Percentiles rank a stretch among this genome's conserved stretches.
phyloP scores from a whole-genome alignment of 2,888 invertebrate genomes.

The Horisme vitalbata region DNA sequence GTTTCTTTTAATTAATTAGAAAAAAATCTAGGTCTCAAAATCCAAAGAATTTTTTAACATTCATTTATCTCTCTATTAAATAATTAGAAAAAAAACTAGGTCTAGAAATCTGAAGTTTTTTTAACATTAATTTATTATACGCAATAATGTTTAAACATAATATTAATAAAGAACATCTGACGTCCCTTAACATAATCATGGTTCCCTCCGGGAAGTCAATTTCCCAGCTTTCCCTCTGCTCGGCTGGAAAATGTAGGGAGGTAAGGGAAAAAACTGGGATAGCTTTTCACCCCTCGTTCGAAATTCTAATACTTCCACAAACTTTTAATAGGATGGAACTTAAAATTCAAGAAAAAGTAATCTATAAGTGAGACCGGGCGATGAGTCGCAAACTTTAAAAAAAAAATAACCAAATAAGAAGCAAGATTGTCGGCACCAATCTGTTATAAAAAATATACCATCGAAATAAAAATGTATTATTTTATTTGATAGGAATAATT shows the following conservation, averaged over 20 bases:
- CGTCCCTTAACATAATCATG: slow-evolving; percentile 5
- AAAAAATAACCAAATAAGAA: slow-evolving; percentile 5
- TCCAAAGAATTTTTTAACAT: too few relatives aligned
- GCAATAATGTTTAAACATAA: slow-evolving; percentile 10
- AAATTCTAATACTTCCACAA: slow-evolving; percentile 79
- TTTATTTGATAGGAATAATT: slow-evolving; percentile 1
- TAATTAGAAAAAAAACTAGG: too few relatives aligned
- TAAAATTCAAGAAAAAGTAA: slow-evolving; percentile 75
- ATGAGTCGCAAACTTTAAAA: slow-evolving; percentile 4
- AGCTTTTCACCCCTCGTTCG: slow-evolving; percentile 79
- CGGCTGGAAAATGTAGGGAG: slow-evolving; percentile 49
- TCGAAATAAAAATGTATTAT: slow-evolving; percentile 12
- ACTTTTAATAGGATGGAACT: slow-evolving; percentile 82
- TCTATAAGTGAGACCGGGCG: slow-evolving; percentile 52
- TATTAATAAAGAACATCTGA: slow-evolving; percentile 4
- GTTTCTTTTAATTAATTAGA: slow-evolving; percentile 14
- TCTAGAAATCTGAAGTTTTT: too few relatives aligned
- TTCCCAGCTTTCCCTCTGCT: slow-evolving; percentile 19
- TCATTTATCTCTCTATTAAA: too few relatives aligned
- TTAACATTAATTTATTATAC: slow-evolving; percentile 5
- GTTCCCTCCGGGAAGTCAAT: slow-evolving; percentile 22
- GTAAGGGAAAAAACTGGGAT: slow-evolving; percentile 69
- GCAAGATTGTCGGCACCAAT: not conserved
- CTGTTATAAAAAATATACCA: not conserved
- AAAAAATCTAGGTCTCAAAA: too few relatives aligned